Evolutionary conservation across 2,113 vertebrate species (phyloP).

Genomic region (Odontophorus gujanensis): DNA sequence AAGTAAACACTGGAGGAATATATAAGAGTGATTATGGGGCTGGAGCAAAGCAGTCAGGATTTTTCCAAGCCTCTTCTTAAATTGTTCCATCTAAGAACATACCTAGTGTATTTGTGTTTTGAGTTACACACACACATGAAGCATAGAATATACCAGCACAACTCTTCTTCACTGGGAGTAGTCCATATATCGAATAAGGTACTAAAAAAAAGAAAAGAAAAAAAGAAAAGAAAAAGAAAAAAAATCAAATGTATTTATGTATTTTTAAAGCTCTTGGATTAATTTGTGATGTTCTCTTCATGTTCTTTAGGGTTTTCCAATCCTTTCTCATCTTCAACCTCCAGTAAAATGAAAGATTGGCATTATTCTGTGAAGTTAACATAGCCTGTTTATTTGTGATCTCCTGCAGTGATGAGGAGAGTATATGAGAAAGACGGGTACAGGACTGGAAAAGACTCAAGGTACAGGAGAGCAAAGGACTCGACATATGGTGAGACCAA

Average conservation of each 20-base stretch:
- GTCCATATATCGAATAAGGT: background rate
- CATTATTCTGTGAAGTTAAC: background rate
- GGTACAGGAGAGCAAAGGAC: background rate
- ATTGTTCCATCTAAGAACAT: background rate
- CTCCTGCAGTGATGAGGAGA: background rate
- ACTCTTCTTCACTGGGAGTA: fast-evolving
- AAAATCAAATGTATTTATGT: background rate
- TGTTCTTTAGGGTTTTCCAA: background rate
- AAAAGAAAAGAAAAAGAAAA: background rate
- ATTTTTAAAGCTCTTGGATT: background rate
- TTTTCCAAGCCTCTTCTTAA: background rate
- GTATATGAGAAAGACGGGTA: background rate
- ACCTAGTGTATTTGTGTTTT: background rate
- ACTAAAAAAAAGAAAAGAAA: background rate
- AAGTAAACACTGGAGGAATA: background rate
- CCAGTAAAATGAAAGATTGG: background rate
- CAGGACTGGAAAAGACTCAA: background rate
- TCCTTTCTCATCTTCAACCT: background rate
- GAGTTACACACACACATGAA: background rate
- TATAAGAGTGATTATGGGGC: background rate
- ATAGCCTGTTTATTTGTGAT: background rate
- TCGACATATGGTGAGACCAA: fast-evolving
- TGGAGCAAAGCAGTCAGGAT: background rate
- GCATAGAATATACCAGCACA: background rate
- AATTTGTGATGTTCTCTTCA: background rate